These are phyloP conservation scores for Cephalopachus bancanus DNA, from an alignment of 2,797 vertebrate species.

Conservation along the genomic window DNA sequence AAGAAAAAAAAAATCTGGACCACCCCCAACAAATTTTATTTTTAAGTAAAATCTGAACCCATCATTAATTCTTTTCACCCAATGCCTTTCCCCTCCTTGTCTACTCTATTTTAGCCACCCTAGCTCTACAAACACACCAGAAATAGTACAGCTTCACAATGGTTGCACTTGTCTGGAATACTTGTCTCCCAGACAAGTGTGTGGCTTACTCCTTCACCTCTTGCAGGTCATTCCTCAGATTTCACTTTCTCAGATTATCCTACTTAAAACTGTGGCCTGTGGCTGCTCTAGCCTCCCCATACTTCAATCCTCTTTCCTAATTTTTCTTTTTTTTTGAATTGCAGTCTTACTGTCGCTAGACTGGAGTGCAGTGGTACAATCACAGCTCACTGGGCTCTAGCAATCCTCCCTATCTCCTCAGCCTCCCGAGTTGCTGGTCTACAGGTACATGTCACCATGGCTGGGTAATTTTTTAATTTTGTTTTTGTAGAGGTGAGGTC, in stretches of 20 bases:
- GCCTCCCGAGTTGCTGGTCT: no score
- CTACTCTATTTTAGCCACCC: neutral
- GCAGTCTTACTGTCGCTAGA: no score
- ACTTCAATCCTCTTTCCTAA: neutral
- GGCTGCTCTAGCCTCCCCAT: neutral
- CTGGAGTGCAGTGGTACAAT: no score
- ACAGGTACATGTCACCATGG: no score
- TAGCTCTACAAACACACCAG: neutral
- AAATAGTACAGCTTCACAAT: neutral
- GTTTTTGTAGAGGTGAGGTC: no score
- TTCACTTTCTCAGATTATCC: conserved; percentile 19
- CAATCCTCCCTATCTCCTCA: no score
- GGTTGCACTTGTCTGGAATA: neutral
- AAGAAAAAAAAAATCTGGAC: no score
- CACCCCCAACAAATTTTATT: no score
- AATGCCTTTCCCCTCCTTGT: neutral
- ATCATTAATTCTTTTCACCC: neutral
- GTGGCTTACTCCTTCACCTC: neutral
- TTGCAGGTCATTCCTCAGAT: neutral
- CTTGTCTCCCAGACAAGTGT: neutral
- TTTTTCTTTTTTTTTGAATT: no score
- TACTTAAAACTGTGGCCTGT: conserved; percentile 27
- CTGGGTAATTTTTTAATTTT: no score
- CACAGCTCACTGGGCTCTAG: no score
- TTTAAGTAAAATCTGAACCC: conserved; percentile 1